Evolutionary conservation across 2,888 invertebrate genomes (phyloP).

Genomic region (Cheiracanthium punctorium): DNA sequence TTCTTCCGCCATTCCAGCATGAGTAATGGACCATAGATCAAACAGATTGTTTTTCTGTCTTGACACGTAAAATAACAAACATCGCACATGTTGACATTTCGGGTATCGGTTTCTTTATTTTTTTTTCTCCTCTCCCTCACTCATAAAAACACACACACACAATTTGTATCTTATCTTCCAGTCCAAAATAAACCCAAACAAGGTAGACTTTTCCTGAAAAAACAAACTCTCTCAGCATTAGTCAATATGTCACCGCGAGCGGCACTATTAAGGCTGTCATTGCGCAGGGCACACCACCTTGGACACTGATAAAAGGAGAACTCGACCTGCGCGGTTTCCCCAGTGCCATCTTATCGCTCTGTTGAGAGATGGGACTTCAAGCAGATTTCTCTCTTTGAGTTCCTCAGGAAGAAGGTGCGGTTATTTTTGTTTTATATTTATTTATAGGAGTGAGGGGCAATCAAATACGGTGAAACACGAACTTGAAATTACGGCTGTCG

Average conservation of each 20-base stretch:
- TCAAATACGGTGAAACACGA: no score
- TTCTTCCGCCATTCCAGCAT: no score
- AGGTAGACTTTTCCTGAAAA: neutral
- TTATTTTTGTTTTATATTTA: neutral
- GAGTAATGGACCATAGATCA: no score
- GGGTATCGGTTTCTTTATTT: neutral
- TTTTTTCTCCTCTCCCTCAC: neutral
- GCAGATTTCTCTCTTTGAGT: neutral
- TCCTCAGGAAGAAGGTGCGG: neutral
- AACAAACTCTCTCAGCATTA: neutral
- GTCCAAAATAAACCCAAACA: neutral
- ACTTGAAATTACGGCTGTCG: no score
- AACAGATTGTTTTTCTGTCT: neutral
- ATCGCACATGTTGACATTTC: no score
- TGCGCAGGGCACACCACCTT: slow-evolving; percentile 17
- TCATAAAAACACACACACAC: neutral
- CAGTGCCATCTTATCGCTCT: slow-evolving; percentile 34
- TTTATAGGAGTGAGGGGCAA: no score
- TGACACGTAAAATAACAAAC: neutral
- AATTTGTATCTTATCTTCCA: neutral
- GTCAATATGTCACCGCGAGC: slow-evolving; percentile 36
- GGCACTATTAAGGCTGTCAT: slow-evolving; percentile 49
- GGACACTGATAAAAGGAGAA: neutral
- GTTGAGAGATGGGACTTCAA: neutral
- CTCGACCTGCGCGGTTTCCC: neutral